Evolutionary conservation across 1,140 invertebrate species (phyloP).

Genomic region (Solenopsis fugax): DNA sequence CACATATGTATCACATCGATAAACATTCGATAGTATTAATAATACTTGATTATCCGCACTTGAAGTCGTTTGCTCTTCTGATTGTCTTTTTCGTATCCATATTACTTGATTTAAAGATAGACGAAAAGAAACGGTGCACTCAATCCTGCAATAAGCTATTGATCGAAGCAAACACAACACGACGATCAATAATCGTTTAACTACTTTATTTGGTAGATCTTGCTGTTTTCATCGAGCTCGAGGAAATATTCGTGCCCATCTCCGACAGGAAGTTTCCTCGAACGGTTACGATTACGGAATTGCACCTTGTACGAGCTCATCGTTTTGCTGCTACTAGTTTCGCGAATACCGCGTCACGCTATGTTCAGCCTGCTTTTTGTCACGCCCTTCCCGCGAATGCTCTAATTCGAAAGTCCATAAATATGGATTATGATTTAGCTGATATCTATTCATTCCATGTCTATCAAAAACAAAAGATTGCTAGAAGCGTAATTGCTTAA

Average conservation of each 20-base stretch:
- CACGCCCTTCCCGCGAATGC: not conserved
- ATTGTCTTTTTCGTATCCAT: not conserved
- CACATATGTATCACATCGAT: not conserved
- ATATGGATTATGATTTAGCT: not conserved
- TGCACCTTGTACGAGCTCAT: slow-evolving; percentile 20
- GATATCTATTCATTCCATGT: not conserved
- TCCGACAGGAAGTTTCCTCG: slow-evolving; percentile 12
- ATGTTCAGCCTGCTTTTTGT: not conserved
- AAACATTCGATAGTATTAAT: not conserved
- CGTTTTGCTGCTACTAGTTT: slow-evolving; percentile 41
- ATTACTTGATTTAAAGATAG: slow-evolving; percentile 64
- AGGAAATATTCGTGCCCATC: not conserved
- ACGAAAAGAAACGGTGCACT: slow-evolving; percentile 56
- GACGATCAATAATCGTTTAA: slow-evolving; percentile 35
- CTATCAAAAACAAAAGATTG: slow-evolving; percentile 31
- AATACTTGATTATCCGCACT: not conserved
- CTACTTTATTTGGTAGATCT: slow-evolving; percentile 10
- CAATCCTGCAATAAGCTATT: not conserved
- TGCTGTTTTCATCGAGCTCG: not conserved
- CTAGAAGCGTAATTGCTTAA: slow-evolving; percentile 16
- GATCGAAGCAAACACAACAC: not conserved
- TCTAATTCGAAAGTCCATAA: slow-evolving; percentile 37
- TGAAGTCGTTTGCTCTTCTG: not conserved
- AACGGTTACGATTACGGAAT: slow-evolving; percentile 43
- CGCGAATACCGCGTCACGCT: slow-evolving; percentile 39